These are phyloP conservation scores for Eupithecia pulchellata DNA, from an alignment of 2,888 invertebrate genomes.

Conservation along the genomic window DNA sequence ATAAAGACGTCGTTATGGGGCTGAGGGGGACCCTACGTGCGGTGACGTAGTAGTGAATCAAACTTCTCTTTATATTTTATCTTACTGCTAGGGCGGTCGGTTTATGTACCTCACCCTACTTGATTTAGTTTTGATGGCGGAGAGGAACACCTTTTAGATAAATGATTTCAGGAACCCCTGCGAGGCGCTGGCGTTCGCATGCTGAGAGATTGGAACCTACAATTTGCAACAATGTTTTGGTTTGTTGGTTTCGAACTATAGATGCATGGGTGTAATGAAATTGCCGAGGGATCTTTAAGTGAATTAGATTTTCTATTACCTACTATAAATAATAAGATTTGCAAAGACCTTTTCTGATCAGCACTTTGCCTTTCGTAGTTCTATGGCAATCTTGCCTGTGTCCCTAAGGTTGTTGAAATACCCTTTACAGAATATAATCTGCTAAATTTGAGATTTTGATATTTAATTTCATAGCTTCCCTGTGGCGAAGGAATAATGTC, in stretches of 20 bases:
- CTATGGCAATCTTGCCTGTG: constrained; percentile 41
- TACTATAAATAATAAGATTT: constrained; percentile 50
- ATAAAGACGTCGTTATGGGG: constrained; percentile 78
- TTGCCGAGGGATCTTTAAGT: constrained; percentile 66
- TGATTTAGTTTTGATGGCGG: constrained; percentile 84
- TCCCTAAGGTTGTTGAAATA: constrained; percentile 29
- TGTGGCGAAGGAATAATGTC: constrained; percentile 19
- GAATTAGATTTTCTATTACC: constrained; percentile 68
- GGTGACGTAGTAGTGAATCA: constrained; percentile 80
- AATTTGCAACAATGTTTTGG: constrained; percentile 78
- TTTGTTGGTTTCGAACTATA: constrained; percentile 65
- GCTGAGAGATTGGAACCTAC: constrained; percentile 54
- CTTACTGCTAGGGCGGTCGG: constrained; percentile 81
- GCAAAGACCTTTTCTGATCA: constrained; percentile 42
- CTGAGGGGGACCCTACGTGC: constrained; percentile 62
- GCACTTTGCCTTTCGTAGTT: constrained; percentile 44
- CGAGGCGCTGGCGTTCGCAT: constrained; percentile 37
- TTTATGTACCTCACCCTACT: constrained; percentile 81
- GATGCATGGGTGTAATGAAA: constrained; percentile 73
- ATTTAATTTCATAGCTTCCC: constrained; percentile 21
- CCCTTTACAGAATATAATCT: constrained; percentile 25
- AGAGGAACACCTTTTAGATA: constrained; percentile 82
- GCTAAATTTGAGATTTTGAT: constrained; percentile 16
- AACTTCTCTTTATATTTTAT: constrained; percentile 82
- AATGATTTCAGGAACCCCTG: constrained; percentile 70